These are phyloP conservation scores for Salminus brasiliensis DNA, from an alignment of 2,113 vertebrate genomes.

Conservation along the genomic window DNA sequence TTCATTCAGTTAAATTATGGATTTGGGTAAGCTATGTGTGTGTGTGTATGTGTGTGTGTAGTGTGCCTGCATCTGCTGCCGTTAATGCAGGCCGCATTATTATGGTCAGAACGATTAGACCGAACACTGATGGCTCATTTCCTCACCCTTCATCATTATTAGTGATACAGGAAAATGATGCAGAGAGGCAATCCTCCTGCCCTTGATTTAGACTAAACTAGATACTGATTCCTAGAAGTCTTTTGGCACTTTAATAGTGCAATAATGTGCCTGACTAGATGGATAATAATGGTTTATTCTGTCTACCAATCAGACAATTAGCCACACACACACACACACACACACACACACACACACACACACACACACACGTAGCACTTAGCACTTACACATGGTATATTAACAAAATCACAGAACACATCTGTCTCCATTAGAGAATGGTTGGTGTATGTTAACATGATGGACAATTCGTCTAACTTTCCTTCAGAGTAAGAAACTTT, in stretches of 20 bases:
- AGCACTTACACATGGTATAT: too few relatives aligned
- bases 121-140: not conserved
- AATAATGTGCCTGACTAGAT: not conserved
- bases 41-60: not conserved
- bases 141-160: not conserved
- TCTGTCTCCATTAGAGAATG: too few relatives aligned
- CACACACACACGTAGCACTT: too few relatives aligned
- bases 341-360: too few relatives aligned
- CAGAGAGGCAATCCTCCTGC: not conserved
- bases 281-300: not conserved
- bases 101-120: not conserved
- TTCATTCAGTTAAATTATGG: not conserved
- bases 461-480: too few relatives aligned
- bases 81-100: not conserved
- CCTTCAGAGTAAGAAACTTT: too few relatives aligned
- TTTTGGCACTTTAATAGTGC: not conserved
- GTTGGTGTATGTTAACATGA: too few relatives aligned
- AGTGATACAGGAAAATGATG: not conserved
- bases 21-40: not conserved
- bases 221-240: not conserved
- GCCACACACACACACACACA: too few relatives aligned
- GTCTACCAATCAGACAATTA: too few relatives aligned
- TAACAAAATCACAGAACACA: too few relatives aligned
- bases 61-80: not conserved
- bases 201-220: not conserved